phyloP scores from a whole-genome alignment of 64 coral and sea anemone species.

The Trachythela sp. region DNA sequence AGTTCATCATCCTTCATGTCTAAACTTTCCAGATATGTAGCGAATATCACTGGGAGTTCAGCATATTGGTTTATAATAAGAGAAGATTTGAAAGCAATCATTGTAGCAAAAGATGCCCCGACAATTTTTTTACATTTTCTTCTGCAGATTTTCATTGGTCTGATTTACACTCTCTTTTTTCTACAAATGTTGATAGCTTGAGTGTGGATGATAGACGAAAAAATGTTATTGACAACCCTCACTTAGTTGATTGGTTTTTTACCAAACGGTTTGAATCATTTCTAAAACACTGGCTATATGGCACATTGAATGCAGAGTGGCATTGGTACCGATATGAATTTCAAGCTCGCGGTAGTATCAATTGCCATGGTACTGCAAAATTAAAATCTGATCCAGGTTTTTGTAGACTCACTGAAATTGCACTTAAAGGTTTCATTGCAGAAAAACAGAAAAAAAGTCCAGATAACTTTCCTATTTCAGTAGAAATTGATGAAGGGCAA shows the following conservation, averaged over 20 bases:
- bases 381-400: background rate
- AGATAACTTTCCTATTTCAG: background rate
- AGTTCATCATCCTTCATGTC: background rate
- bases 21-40: background rate
- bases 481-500: background rate
- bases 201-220: background rate
- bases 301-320: constrained; percentile 1
- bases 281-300: constrained; percentile 13
- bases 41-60: background rate
- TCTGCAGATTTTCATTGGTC: background rate
- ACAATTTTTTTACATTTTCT: constrained; percentile 3
- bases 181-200: background rate
- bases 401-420: background rate
- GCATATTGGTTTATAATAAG: background rate
- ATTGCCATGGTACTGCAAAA: background rate
- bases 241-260: background rate
- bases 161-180: too few species aligned
- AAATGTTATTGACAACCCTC: background rate
- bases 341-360: background rate
- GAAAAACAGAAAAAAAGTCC: background rate
- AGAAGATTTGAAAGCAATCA: background rate
- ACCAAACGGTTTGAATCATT: background rate
- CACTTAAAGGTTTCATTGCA: constrained; percentile 6
- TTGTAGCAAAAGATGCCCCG: background rate
- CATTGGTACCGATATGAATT: constrained; percentile 11